phyloP scores from a whole-genome alignment of 2,888 invertebrate genomes.

The Melieria picta region DNA sequence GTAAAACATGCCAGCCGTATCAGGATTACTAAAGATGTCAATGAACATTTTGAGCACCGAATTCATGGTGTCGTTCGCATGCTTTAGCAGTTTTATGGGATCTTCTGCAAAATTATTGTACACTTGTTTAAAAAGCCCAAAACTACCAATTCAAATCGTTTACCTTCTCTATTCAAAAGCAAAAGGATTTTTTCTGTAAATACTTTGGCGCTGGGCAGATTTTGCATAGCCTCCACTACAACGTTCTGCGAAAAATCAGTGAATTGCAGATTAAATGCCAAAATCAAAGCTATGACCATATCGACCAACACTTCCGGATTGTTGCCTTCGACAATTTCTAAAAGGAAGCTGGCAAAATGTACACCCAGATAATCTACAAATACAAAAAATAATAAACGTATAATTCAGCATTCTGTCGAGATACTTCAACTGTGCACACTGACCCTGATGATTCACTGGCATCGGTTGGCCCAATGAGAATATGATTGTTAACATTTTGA shows the following conservation, averaged over 20 bases:
- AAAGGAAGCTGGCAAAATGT: constrained; percentile 81
- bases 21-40: constrained; percentile 82
- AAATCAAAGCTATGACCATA: constrained; percentile 81
- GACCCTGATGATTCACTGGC: constrained; percentile 90
- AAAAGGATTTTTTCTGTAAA: constrained; percentile 91
- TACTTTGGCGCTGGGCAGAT: constrained; percentile 79
- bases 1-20: constrained; percentile 89
- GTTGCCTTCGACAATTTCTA: constrained; percentile 86
- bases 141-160: background rate
- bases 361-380: constrained; percentile 83
- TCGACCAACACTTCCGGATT: constrained; percentile 88
- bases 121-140: background rate
- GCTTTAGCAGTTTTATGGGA: constrained; percentile 86
- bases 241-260: constrained; percentile 74
- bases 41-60: constrained; percentile 88
- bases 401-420: background rate
- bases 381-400: constrained; percentile 11
- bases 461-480: constrained; percentile 90
- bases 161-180: constrained; percentile 90
- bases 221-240: constrained; percentile 76
- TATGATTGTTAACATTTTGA: constrained; percentile 85
- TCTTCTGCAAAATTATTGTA: constrained; percentile 73
- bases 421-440: constrained; percentile 37
- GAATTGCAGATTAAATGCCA: constrained; percentile 93
- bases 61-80: constrained; percentile 79